Base-by-base conservation (phyloP, 2,888 invertebrate genomes). In the Invenusta paracnida region DNA sequence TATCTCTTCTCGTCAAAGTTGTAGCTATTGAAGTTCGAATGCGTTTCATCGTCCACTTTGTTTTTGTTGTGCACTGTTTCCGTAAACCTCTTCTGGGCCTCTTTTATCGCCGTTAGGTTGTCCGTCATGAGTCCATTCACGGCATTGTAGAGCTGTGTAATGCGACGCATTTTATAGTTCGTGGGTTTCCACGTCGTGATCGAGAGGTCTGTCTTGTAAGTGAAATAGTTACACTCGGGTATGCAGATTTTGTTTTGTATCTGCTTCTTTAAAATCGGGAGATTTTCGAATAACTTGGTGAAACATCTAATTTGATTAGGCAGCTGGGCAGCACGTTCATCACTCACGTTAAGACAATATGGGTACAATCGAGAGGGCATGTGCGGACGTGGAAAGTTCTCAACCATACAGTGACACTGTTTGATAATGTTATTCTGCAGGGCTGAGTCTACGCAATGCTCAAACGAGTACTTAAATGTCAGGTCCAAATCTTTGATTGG, bases 171-270 rank as follows among this genome's bases (percentile, higher is more conserved):
- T 73, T 86, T 86, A 29, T 87, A 29, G 17, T 67, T 66, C 0
- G 86, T 67, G 0, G 86, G 86, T 25, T 29, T 86, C 86, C 86
- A 86, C 0, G 31, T 28, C 0, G 83, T 86, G 13, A 86, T 30
- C 17, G 86, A 86, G 0, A 86, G 29, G 0, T 48, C 86, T 23
- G 79, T 85, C 13, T 86, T 85, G 28, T 86, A 86, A 0, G 86
- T 86, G 25, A 67, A 48, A 86, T 29, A 86, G n/a, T 30, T 86
- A 67, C 86, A 86, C 28, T 31, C 25, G 23, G 85, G 86, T 30
- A 86, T 86, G 67, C 86, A 86, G 29, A 67, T 66, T 17, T 86
- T 85, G 5, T 67, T 85, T 67, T 66, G 66, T 11, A 86, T 29
- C 23, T 66, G 13, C 48, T 84, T 85, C 5, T 29, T 23, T n/a